phyloP scores from a whole-genome alignment of 2,797 vertebrate species.

The Acipenser ruthenus region DNA sequence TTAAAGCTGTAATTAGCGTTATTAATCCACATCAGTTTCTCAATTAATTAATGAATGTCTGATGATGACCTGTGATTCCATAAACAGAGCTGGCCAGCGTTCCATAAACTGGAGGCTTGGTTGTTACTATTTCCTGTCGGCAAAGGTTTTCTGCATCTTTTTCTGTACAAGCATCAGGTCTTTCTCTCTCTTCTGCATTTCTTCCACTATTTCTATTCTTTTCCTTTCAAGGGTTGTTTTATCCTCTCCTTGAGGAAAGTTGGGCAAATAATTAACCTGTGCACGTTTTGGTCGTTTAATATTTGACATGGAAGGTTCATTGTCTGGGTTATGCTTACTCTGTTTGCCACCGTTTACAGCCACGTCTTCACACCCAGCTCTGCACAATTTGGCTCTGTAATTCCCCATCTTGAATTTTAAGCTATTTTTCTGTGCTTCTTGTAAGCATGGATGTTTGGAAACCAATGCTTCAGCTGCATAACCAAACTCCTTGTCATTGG shows the following conservation, averaged over 20 bases:
- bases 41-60: neutral
- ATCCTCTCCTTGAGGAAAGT: neutral
- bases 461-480: no score
- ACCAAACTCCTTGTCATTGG: no score
- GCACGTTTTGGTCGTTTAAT: neutral
- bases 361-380: neutral
- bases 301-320: neutral
- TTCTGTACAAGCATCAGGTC: no score
- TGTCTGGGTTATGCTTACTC: no score
- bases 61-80: neutral
- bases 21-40: neutral
- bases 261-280: neutral
- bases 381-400: neutral
- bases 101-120: neutral
- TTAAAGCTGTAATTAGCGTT: neutral
- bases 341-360: no score
- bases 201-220: no score
- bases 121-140: neutral
- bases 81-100: neutral
- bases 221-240: neutral
- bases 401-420: neutral
- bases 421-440: neutral
- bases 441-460: no score
- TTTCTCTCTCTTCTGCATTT: no score
- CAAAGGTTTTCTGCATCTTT: no score